Evolutionary conservation across 2,797 vertebrate species (phyloP).

Genomic region (Echiichthys vipera): DNA sequence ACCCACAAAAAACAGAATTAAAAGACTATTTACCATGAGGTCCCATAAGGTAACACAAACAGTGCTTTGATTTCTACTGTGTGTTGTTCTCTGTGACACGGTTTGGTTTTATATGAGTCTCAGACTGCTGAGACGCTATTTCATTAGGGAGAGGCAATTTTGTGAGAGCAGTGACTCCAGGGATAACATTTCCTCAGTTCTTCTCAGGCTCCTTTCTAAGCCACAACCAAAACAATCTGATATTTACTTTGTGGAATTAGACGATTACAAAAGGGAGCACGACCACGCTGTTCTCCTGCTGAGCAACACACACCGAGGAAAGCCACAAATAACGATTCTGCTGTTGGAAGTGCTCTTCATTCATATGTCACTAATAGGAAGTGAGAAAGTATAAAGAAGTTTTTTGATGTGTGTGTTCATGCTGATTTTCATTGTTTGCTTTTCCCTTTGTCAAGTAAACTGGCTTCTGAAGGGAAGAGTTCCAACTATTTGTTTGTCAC

Average conservation of each 20-base stretch:
- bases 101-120: constrained; percentile 9
- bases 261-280: constrained; percentile 7
- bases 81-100: constrained; percentile 14
- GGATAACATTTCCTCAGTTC: constrained; percentile 23
- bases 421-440: background rate
- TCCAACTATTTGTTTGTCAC: background rate
- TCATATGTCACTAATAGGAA: background rate
- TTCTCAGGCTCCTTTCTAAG: constrained; percentile 11
- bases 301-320: background rate
- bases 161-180: background rate
- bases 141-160: constrained; percentile 25
- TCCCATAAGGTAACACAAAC: constrained; percentile 30
- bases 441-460: background rate
- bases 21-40: background rate
- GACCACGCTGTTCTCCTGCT: background rate
- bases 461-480: background rate
- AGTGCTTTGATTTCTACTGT: constrained; percentile 9
- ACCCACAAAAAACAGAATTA: constrained; percentile 12
- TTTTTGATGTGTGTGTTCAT: background rate
- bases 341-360: background rate
- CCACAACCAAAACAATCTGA: constrained; percentile 18
- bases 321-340: background rate
- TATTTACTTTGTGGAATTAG: constrained; percentile 45
- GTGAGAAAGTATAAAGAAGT: background rate
- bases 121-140: background rate